Evolutionary conservation across 1,140 invertebrate genomes (phyloP).

Genomic region (Pygmarrhopalites habei): DNA sequence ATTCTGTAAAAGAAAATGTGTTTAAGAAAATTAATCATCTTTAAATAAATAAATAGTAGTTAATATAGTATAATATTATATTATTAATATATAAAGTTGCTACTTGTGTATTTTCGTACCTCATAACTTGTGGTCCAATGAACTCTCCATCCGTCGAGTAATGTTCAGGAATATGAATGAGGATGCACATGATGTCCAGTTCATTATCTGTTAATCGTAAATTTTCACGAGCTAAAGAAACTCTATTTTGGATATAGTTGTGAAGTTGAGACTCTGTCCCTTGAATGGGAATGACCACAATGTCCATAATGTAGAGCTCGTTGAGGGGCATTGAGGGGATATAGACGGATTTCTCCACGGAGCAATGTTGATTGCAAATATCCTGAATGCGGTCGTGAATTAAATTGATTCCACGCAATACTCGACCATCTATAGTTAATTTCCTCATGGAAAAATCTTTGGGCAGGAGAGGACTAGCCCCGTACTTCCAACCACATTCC

Average conservation of each 20-base stretch:
- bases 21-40: too few species aligned
- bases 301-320: constrained; percentile 56
- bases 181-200: constrained; percentile 45
- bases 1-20: too few species aligned
- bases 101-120: too few species aligned
- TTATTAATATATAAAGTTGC: too few species aligned
- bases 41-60: too few species aligned
- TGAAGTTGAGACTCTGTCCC: constrained; percentile 38
- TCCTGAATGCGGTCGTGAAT: constrained; percentile 46
- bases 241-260: neutral
- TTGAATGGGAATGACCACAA: constrained; percentile 50
- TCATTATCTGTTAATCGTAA: neutral
- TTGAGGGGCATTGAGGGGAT: constrained; percentile 51
- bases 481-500: constrained; percentile 50
- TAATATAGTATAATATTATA: too few species aligned
- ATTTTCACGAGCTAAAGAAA: neutral
- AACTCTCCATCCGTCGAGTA: constrained; percentile 53
- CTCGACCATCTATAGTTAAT: constrained; percentile 46
- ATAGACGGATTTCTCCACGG: constrained; percentile 44
- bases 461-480: constrained; percentile 56
- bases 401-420: constrained; percentile 49
- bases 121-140: constrained; percentile 57
- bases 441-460: constrained; percentile 46
- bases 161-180: constrained; percentile 60
- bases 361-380: constrained; percentile 25